Evolutionary conservation across 2,113 vertebrate genomes (phyloP), one percentile per base, ranked within the genome.

Genomic region (Tylochromis polylepis): DNA sequence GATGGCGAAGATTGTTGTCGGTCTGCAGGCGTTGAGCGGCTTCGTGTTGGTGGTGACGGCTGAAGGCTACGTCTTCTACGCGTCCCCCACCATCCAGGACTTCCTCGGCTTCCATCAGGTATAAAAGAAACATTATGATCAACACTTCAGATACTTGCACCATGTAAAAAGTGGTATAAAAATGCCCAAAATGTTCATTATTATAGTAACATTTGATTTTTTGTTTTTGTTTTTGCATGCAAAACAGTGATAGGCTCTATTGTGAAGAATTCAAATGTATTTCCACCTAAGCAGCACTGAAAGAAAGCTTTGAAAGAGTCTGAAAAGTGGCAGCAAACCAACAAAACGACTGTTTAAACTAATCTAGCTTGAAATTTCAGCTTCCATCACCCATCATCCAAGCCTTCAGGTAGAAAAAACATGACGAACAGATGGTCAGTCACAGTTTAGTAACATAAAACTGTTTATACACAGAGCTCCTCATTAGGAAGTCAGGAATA

Each of bases 61-160:
- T 0, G 97, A 97, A 60, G 97, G 97, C 11, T 89, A 95, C 84
- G 87, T 97, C 86, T 97, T 97, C 89, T 97, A 97, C 91, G 94
- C 96, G 1, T 97, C 96, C 0, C 95, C 96, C 5, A 97, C 95
- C 0, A 96, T 97, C 90, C 95, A 96, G 94, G 96, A 97, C 88
- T 97, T 96, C 16, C 95, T 97, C 2, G 97, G 97, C 58, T 97
- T 97, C 85, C 96, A 97, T 24, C 96, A 97, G 96, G 96, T 92
- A 83, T 22, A 55, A 81, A 29, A 9, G 8, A 38, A n/a, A 29
- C 15, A 31, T 9, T 24, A 43, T 11, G 36, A 72, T 27, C 0
- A 72, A 1, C 18, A 46, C 22, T 27, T 75, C 24, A 31, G 24
- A 75, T 18, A 4, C 43, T 75, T 75, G 24, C 16, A 49, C 16